These are phyloP conservation scores for Progne subis DNA, from an alignment of 2,113 vertebrate genomes.

Conservation along the genomic window DNA sequence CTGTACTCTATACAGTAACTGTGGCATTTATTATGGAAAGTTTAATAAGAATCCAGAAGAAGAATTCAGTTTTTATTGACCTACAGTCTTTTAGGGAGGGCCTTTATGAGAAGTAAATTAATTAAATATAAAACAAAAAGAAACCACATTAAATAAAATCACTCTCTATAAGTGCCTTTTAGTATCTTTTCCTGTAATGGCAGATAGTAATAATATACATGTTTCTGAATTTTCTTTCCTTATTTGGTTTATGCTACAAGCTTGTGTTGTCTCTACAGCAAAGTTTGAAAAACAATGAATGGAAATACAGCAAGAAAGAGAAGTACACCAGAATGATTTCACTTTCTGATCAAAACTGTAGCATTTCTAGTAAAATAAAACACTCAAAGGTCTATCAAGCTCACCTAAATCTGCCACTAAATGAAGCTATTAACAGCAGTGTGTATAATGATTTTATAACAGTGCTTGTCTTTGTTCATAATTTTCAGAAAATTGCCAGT, in stretches of 20 bases:
- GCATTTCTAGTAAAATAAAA: background rate
- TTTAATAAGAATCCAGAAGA: background rate
- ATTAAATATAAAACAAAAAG: background rate
- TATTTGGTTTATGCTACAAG: background rate
- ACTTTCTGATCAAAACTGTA: background rate
- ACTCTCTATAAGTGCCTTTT: background rate
- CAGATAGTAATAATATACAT: background rate
- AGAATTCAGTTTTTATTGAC: background rate
- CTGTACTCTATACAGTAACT: background rate
- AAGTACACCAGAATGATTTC: background rate
- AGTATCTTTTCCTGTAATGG: background rate
- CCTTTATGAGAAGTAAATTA: background rate
- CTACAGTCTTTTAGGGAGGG: background rate
- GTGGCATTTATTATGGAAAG: background rate
- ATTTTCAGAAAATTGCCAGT: constrained; percentile 22
- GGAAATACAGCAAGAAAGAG: background rate
- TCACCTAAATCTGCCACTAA: background rate
- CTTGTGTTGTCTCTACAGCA: background rate
- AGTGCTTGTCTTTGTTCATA: background rate
- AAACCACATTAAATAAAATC: background rate
- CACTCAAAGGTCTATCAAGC: background rate
- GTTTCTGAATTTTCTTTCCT: background rate
- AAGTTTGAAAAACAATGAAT: background rate
- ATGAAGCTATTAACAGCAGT: background rate
- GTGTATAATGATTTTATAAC: background rate